These are phyloP conservation scores for Brachionus koreanus DNA, from an alignment of 1,140 invertebrate genomes.

Conservation along the genomic window DNA sequence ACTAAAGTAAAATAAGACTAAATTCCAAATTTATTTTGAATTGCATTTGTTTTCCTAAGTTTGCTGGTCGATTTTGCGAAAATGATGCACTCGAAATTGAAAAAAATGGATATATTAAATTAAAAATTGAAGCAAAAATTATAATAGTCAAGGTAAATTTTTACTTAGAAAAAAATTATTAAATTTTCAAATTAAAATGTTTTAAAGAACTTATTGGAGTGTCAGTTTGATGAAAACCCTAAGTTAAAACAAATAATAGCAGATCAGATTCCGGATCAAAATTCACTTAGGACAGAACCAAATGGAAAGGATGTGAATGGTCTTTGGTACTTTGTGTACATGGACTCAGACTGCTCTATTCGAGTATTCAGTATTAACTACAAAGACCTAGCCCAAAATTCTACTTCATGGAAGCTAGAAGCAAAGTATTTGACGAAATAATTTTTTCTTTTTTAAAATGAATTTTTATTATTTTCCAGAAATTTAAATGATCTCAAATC, in stretches of 20 bases:
- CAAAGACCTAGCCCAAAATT: not conserved
- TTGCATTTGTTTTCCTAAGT: not conserved
- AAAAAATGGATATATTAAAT: not conserved
- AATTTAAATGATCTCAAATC: not conserved
- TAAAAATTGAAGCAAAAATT: not conserved
- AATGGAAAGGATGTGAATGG: not conserved
- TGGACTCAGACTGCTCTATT: slow-evolving; percentile 1
- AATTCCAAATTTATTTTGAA: not conserved
- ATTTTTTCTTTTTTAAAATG: not conserved
- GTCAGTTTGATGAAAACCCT: slow-evolving; percentile 35
- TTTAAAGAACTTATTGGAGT: slow-evolving; percentile 16
- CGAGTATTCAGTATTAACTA: not conserved
- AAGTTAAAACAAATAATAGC: slow-evolving; percentile 13
- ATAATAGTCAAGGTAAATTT: not conserved
- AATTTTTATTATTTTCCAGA: not conserved
- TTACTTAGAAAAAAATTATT: too few relatives aligned
- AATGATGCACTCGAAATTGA: not conserved
- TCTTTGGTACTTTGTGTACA: not conserved
- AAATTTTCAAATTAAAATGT: not conserved
- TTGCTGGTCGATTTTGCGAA: not conserved
- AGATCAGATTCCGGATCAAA: not conserved
- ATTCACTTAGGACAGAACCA: not conserved
- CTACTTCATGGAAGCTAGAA: not conserved
- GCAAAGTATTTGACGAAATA: not conserved
- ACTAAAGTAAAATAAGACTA: slow-evolving; percentile 22